Conservation (phyloP, 2,888 invertebrate species). For the Drosophila pseudotalamancana region DNA sequence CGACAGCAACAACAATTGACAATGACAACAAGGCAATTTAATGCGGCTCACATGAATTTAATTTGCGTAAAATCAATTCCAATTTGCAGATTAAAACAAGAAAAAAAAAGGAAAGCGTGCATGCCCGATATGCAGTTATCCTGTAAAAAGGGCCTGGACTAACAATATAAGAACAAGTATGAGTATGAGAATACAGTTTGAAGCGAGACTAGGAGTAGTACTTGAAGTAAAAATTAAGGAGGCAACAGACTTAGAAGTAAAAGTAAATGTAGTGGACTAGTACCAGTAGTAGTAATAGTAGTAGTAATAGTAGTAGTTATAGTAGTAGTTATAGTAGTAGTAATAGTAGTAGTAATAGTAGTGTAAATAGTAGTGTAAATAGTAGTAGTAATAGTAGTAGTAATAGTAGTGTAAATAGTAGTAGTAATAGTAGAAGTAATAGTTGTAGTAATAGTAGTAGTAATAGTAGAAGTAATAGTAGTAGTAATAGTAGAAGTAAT, state of each 20-base stretch:
- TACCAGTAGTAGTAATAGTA: neutral
- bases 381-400: neutral
- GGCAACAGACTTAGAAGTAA: too few relatives aligned
- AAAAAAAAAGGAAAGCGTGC: neutral
- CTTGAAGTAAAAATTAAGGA: too few relatives aligned
- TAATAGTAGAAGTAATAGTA: neutral
- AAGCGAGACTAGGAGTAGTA: neutral
- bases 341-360: neutral
- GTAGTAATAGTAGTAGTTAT: constrained; percentile 1
- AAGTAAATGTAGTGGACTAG: neutral
- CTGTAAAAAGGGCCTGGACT: neutral
- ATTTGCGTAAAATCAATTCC: constrained; percentile 73
- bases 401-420: neutral
- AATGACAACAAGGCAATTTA: constrained; percentile 51
- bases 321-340: neutral
- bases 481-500: neutral
- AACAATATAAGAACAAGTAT: neutral
- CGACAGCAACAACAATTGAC: constrained; percentile 21
- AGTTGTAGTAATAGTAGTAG: neutral
- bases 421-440: neutral
- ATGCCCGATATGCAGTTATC: neutral
- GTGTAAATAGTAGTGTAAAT: neutral
- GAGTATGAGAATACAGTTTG: neutral
- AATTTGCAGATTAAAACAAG: constrained; percentile 46
- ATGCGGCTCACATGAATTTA: constrained; percentile 59